These are phyloP conservation scores for Pelvicachromis taeniatus DNA, from an alignment of 2,113 vertebrate genomes.

Conservation along the genomic window DNA sequence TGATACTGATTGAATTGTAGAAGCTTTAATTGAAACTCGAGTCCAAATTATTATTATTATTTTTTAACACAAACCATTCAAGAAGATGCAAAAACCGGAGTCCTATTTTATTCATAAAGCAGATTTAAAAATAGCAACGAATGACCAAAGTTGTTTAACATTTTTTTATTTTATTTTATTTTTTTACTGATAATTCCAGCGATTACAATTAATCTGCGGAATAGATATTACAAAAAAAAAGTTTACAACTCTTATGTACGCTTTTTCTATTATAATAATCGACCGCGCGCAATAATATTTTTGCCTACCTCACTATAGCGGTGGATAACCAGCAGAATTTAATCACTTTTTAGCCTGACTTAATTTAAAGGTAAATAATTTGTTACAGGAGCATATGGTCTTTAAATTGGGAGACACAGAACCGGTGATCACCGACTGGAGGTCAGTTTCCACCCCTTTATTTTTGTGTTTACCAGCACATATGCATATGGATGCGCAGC, in stretches of 20 bases:
- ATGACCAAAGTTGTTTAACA: not conserved
- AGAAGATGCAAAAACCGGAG: not conserved
- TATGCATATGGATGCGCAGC: constrained; percentile 59
- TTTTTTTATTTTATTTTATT: no score
- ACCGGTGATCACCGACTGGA: not conserved
- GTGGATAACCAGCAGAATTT: not conserved
- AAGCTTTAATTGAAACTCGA: constrained; percentile 53
- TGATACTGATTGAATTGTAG: constrained; percentile 57
- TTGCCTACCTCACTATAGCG: not conserved
- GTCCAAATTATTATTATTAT: constrained; percentile 14
- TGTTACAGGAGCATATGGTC: constrained; percentile 5
- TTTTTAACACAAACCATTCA: not conserved
- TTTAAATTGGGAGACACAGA: not conserved
- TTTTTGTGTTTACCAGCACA: not conserved
- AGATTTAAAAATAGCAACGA: not conserved
- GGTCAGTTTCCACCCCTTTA: constrained; percentile 20
- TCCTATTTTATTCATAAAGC: not conserved
- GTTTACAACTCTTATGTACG: not conserved
- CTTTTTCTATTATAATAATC: not conserved
- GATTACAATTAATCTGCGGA: not conserved
- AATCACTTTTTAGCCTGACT: not conserved
- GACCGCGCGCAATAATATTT: not conserved
- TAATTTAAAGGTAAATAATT: constrained; percentile 10
- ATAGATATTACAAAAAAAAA: not conserved
- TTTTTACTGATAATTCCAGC: no score